Evolutionary conservation across 2,113 vertebrate species (phyloP).

Genomic region (Zootoca vivipara): DNA sequence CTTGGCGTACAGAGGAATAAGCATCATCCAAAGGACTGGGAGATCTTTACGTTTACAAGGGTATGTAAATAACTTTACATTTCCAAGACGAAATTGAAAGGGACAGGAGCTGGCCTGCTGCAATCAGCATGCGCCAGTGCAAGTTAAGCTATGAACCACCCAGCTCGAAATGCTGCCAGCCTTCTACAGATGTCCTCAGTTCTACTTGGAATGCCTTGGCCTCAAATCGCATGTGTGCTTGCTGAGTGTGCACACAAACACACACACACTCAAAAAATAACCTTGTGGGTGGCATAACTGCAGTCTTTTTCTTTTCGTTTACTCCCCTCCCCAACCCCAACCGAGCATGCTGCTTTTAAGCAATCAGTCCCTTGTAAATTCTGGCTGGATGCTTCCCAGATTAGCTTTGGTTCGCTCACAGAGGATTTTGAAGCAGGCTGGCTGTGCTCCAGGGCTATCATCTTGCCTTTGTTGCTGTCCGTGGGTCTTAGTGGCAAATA

Average conservation of each 20-base stretch:
- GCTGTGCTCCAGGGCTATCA: constrained; percentile 52
- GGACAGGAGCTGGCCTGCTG: constrained; percentile 42
- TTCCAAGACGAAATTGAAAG: constrained; percentile 6
- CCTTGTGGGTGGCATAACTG: constrained; percentile 58
- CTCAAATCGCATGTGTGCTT: constrained; percentile 10
- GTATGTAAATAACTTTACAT: background rate
- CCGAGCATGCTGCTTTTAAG: constrained; percentile 42
- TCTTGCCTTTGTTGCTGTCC: constrained; percentile 23
- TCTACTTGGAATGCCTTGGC: constrained; percentile 34
- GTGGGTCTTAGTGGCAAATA: background rate
- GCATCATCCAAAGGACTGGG: background rate
- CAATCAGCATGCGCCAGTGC: constrained; percentile 36
- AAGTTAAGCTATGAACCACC: constrained; percentile 40
- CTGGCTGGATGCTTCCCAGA: constrained; percentile 33
- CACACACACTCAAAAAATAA: constrained; percentile 31
- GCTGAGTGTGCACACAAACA: background rate
- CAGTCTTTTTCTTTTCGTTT: background rate
- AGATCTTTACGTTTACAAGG: background rate
- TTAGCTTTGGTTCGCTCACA: constrained; percentile 34
- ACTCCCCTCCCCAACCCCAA: constrained; percentile 18
- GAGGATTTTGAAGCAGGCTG: constrained; percentile 53
- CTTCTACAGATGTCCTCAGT: constrained; percentile 41
- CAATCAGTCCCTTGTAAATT: constrained; percentile 59
- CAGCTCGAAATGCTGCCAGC: constrained; percentile 36
- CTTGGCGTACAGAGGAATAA: background rate